Evolutionary conservation across 1,140 invertebrate genomes (phyloP).

Genomic region (Zaprionus ghesquierei): DNA sequence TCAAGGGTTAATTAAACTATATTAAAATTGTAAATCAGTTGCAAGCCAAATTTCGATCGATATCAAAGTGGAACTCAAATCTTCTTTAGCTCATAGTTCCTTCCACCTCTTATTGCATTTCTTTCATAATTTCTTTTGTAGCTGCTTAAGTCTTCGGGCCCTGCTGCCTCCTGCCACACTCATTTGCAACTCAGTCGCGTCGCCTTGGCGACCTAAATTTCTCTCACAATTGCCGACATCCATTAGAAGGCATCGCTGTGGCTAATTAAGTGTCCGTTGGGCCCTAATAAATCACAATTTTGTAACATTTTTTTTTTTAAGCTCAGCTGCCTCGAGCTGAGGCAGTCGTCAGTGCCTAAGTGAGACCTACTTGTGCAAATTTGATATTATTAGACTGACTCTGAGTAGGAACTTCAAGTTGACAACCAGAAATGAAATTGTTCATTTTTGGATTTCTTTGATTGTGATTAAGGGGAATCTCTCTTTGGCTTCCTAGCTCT

Average conservation of each 20-base stretch:
- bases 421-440: neutral
- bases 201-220: constrained; percentile 41
- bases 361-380: constrained; percentile 8
- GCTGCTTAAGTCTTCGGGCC: neutral
- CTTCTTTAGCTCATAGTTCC: neutral
- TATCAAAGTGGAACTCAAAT: neutral
- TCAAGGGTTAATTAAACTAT: neutral
- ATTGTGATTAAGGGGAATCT: neutral
- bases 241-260: constrained; percentile 31
- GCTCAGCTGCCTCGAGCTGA: neutral
- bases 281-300: constrained; percentile 50
- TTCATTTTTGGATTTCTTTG: neutral
- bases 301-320: constrained; percentile 24
- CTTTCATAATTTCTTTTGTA: neutral
- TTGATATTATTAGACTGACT: neutral
- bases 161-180: neutral
- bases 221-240: constrained; percentile 22
- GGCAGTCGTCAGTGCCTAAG: neutral
- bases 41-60: neutral
- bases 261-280: constrained; percentile 50
- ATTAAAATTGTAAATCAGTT: neutral
- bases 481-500: too few relatives aligned
- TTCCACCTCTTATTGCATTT: constrained; percentile 9
- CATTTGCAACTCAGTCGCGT: constrained; percentile 1
- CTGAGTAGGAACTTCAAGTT: neutral